Evolutionary conservation across 2,797 vertebrate species (phyloP).

Genomic region (Crenuchus spilurus): DNA sequence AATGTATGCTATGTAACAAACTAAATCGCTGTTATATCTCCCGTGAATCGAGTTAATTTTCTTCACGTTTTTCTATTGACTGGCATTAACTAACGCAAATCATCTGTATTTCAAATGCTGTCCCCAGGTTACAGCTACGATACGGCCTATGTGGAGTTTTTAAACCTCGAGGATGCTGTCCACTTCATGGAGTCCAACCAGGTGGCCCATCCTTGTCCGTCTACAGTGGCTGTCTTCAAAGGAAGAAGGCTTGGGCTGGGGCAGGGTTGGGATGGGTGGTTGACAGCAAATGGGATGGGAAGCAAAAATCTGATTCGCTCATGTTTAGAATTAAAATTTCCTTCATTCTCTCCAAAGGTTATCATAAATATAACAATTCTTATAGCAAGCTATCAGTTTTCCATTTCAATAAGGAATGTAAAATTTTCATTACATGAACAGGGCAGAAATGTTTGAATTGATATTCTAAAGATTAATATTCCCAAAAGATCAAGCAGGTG

Average conservation of each 20-base stretch:
- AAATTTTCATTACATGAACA: not conserved
- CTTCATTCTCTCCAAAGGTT: slow-evolving; percentile 12
- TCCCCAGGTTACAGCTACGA: slow-evolving; percentile 99
- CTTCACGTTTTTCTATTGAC: slow-evolving; percentile 72
- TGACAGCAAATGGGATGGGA: slow-evolving; percentile 56
- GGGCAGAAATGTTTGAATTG: not conserved
- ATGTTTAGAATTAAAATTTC: not conserved
- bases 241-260: slow-evolving; percentile 72
- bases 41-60: slow-evolving; percentile 40
- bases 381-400: not conserved
- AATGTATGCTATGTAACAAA: slow-evolving; percentile 8
- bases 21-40: slow-evolving; percentile 42
- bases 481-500: not conserved
- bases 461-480: not conserved
- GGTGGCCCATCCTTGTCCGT: slow-evolving; percentile 99
- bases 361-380: not conserved
- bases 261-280: slow-evolving; percentile 68
- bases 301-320: slow-evolving; percentile 49
- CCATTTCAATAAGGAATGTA: not conserved
- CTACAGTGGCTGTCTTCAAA: slow-evolving; percentile 80
- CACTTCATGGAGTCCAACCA: slow-evolving; percentile 99
- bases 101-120: slow-evolving; percentile 99
- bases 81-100: slow-evolving; percentile 97
- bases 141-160: slow-evolving; percentile 99
- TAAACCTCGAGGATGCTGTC: slow-evolving; percentile 99